These are phyloP conservation scores for Anoura caudifer DNA, from an alignment of 2,113 vertebrate genomes.

Conservation along the genomic window DNA sequence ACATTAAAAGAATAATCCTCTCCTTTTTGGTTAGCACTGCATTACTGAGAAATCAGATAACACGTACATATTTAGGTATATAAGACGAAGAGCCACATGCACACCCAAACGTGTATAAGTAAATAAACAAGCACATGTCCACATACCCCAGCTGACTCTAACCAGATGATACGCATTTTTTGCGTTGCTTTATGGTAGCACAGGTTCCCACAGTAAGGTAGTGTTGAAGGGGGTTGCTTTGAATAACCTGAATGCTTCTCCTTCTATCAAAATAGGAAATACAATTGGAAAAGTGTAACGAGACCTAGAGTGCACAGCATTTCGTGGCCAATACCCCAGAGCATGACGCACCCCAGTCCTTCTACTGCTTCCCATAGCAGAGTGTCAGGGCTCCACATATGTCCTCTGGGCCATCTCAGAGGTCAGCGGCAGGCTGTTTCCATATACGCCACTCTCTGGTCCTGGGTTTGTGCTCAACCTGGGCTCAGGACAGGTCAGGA, in stretches of 20 bases:
- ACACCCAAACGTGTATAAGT: background rate
- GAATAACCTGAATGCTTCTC: background rate
- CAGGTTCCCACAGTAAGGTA: background rate
- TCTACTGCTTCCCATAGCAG: background rate
- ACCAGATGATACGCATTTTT: background rate
- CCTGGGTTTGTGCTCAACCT: background rate
- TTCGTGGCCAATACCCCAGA: accelerated
- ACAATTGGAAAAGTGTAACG: background rate
- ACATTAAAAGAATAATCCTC: background rate
- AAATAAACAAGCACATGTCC: background rate
- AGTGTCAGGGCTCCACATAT: background rate
- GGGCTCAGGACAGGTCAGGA: background rate
- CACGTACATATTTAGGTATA: background rate
- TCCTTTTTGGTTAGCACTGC: background rate
- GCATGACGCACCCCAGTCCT: background rate
- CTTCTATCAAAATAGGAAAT: background rate
- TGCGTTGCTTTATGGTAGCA: background rate
- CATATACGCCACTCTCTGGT: background rate
- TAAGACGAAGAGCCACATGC: background rate
- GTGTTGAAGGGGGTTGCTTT: accelerated
- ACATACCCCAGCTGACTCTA: background rate
- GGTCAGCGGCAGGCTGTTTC: background rate
- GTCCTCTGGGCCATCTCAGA: background rate
- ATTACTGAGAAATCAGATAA: background rate
- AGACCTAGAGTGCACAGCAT: background rate